phyloP scores from a whole-genome alignment of 2,113 vertebrate genomes.

The Etia nguti region DNA sequence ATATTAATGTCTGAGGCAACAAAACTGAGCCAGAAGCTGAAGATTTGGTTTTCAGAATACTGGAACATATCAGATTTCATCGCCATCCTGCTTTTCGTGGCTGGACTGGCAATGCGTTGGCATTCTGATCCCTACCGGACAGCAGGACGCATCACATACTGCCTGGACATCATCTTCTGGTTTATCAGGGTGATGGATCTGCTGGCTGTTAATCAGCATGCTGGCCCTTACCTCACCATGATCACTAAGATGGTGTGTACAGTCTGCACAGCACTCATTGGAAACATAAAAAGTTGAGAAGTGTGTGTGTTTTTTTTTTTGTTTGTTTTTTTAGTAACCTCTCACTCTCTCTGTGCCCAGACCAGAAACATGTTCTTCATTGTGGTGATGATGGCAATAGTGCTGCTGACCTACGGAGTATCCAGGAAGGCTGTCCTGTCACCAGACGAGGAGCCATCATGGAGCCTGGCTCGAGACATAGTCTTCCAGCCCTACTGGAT shows the following conservation, averaged over 20 bases:
- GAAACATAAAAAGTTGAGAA: neutral
- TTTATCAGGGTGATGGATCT: slow-evolving; percentile 89
- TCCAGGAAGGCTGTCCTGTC: slow-evolving; percentile 92
- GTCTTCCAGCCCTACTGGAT: slow-evolving; percentile 98
- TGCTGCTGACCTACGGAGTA: slow-evolving; percentile 91
- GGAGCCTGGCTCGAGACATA: slow-evolving; percentile 85
- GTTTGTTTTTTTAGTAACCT: neutral
- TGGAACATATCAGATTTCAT: slow-evolving; percentile 92
- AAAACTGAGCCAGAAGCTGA: slow-evolving; percentile 87
- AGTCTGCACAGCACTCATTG: neutral
- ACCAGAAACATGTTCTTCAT: slow-evolving; percentile 98
- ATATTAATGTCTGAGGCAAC: slow-evolving; percentile 88
- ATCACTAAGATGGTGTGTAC: slow-evolving; percentile 93
- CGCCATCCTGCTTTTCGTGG: slow-evolving; percentile 85
- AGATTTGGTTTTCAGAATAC: slow-evolving; percentile 93
- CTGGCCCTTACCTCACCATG: slow-evolving; percentile 96
- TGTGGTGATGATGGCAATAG: slow-evolving; percentile 95
- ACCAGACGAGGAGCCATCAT: slow-evolving; percentile 84
- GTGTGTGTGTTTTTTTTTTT: neutral
- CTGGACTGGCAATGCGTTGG: slow-evolving; percentile 83
- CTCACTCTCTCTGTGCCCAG: slow-evolving; percentile 54
- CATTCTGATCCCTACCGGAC: slow-evolving; percentile 64
- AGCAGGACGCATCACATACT: slow-evolving; percentile 84
- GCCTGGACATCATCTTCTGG: slow-evolving; percentile 97
- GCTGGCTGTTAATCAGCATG: slow-evolving; percentile 92